phyloP scores from a whole-genome alignment of 2,113 vertebrate species.

The Cheilinus undulatus region DNA sequence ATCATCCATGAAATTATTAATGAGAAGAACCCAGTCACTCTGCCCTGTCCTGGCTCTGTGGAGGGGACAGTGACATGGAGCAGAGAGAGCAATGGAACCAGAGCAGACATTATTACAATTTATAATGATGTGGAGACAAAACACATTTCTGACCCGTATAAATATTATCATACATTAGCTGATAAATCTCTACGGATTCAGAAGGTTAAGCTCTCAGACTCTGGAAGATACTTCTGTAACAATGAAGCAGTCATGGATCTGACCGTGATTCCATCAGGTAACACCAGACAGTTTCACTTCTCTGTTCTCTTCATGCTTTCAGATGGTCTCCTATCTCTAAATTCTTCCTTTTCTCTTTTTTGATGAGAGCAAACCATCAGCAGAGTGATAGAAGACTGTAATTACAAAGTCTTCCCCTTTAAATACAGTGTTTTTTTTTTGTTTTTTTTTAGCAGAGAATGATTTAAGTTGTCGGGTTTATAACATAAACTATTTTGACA shows the following conservation, averaged over 20 bases:
- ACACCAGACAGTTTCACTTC: no score
- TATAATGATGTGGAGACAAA: fast-evolving
- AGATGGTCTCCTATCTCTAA: no score
- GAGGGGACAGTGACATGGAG: not conserved
- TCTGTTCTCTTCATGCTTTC: no score
- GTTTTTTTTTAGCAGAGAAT: no score
- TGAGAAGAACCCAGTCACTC: fast-evolving
- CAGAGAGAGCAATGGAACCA: conserved; percentile 4
- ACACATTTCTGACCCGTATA: fast-evolving
- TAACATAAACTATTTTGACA: no score
- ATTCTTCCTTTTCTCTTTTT: no score
- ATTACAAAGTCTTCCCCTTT: no score
- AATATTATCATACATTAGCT: fast-evolving
- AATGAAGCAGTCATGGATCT: not conserved
- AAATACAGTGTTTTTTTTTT: no score
- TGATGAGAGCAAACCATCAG: no score
- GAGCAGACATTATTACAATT: fast-evolving
- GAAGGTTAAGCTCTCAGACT: fast-evolving
- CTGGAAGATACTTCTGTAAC: conserved; percentile 39
- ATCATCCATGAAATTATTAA: not conserved
- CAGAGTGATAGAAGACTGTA: no score
- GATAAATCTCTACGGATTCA: fast-evolving
- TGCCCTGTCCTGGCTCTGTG: not conserved
- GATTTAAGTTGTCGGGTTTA: no score
- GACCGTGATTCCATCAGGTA: conserved; percentile 43